A percentile compares a stretch with the other conserved stretches of the same genome.
These are phyloP conservation scores for Drosophila busckii DNA, from an alignment of 1,140 invertebrate genomes.

Conservation along the genomic window DNA sequence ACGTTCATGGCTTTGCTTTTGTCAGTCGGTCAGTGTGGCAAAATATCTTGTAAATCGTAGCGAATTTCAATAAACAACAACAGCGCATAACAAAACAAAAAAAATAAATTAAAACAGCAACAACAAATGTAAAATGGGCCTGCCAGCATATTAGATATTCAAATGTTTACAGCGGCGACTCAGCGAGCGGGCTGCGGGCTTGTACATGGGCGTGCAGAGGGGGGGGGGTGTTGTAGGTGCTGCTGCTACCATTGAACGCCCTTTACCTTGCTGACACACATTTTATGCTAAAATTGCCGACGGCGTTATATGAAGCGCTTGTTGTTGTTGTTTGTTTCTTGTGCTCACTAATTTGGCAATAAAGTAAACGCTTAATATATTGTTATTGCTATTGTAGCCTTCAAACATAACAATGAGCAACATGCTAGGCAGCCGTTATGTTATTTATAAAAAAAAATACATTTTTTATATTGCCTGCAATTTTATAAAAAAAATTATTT, in stretches of 20 bases:
- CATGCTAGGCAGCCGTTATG: no score
- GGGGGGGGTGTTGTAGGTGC: background rate
- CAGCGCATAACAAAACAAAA: conserved; percentile 5
- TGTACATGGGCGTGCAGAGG: background rate
- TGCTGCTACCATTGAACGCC: conserved; percentile 56
- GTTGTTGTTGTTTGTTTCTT: conserved; percentile 14
- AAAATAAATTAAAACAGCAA: conserved; percentile 28
- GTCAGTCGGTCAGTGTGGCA: no score
- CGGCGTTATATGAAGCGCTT: conserved; percentile 29
- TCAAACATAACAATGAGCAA: no score
- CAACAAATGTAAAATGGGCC: conserved; percentile 39
- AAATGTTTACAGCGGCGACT: conserved; percentile 65
- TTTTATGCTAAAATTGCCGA: conserved; percentile 65
- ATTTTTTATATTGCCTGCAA: background rate
- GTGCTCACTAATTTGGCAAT: conserved; percentile 47
- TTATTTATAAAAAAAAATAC: conserved; percentile 4
- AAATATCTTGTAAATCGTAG: no score
- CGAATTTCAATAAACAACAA: conserved; percentile 11
- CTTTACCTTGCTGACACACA: conserved; percentile 76
- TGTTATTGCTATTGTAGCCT: conserved; percentile 17
- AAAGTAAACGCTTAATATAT: conserved; percentile 40
- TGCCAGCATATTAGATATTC: conserved; percentile 64
- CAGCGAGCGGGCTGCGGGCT: conserved; percentile 21
- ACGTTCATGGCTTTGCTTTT: no score
- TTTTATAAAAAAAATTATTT: no score